phyloP scores from a whole-genome alignment of 92 coral and sea anemone genomes.

The Epizoanthus illoricatus region DNA sequence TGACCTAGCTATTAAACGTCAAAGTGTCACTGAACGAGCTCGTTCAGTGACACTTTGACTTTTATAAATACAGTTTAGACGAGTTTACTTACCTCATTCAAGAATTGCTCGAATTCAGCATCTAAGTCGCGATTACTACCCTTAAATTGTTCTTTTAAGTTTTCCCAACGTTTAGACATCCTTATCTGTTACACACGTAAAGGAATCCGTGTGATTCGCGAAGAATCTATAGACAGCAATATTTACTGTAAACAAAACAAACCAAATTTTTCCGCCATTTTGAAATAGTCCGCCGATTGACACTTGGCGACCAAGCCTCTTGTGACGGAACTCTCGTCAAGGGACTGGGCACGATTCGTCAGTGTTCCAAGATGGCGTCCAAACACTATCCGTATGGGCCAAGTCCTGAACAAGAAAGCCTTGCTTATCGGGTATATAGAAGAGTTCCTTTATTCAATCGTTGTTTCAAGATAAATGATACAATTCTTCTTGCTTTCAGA shows the following conservation, averaged over 20 bases:
- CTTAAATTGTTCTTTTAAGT: slow-evolving; percentile 63
- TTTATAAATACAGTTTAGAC: too few species aligned
- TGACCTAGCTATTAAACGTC: too few species aligned
- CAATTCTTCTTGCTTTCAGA: background rate
- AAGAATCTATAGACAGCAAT: background rate
- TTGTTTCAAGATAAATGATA: slow-evolving; percentile 22
- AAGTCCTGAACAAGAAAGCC: slow-evolving; percentile 75
- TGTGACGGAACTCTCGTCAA: background rate
- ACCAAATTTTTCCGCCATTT: slow-evolving; percentile 33
- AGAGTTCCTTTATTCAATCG: background rate
- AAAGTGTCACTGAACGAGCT: too few species aligned
- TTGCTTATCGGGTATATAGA: slow-evolving; percentile 61
- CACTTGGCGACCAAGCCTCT: slow-evolving; percentile 16
- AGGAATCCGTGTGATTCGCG: background rate
- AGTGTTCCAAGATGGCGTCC: slow-evolving; percentile 74
- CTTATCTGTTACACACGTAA: background rate
- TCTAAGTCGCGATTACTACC: slow-evolving; percentile 84
- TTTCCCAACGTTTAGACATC: slow-evolving; percentile 83
- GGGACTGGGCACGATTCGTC: background rate
- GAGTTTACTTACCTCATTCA: slow-evolving; percentile 78
- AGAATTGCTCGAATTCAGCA: slow-evolving; percentile 95
- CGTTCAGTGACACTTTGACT: too few species aligned
- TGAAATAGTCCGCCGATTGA: slow-evolving; percentile 19
- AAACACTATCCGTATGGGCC: slow-evolving; percentile 60
- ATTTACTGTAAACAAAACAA: slow-evolving; percentile 22